Base-by-base conservation (phyloP, 2,797 vertebrate genomes). In the Stomatorhinus walkeri region DNA sequence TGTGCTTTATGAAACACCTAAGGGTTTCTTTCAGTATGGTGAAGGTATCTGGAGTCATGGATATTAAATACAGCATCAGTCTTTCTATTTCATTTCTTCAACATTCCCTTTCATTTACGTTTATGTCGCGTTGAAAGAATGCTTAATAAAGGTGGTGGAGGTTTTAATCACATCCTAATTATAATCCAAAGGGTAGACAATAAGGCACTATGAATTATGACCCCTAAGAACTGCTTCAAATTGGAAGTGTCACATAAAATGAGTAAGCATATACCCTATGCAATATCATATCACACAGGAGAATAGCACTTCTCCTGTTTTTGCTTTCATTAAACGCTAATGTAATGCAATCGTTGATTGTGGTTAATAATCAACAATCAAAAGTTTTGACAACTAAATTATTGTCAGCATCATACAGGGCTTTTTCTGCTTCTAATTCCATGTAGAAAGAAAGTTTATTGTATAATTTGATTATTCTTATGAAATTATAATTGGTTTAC, bases 381-480 rank as follows among this genome's bases (percentile, higher is more conserved):
- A 56, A 87, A 40, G 54, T 59, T 51, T 32, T 59, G 85, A 40
- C 85, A 87, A 16, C 51, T 87, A 59, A 87, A 59, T 87, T 87
- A n/a, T 32, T 87, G 32, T 61, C 43, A 68, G 19, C 56, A 48
- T 9, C 32, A 4, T 61, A 46, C 3, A 43, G 40, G n/a, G 56
- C 12, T 59, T 64, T 87, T 87, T 22, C 28, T 14, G 40, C 40
- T 48, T 64, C 43, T 64, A 36, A 16, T 59, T 48, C 22, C 54
- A 40, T 61, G 24, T 48, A 87, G n/a, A 32, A 79, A 22, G 61
- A 90, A 90, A 88, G 90, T 91, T 81, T 91, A 40, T 88, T 88
- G 86, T 68, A 43, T 49, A n/a, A 87, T 59, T 52, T 85, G 40
- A 64, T 72, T 87, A 51, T 87, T 48, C 52, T 49, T 85, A 76